A percentile compares a stretch with the other conserved stretches of the same genome.
Evolutionary conservation across 1,140 invertebrate genomes (phyloP).

Genomic region (Dermatophagoides farinae): DNA sequence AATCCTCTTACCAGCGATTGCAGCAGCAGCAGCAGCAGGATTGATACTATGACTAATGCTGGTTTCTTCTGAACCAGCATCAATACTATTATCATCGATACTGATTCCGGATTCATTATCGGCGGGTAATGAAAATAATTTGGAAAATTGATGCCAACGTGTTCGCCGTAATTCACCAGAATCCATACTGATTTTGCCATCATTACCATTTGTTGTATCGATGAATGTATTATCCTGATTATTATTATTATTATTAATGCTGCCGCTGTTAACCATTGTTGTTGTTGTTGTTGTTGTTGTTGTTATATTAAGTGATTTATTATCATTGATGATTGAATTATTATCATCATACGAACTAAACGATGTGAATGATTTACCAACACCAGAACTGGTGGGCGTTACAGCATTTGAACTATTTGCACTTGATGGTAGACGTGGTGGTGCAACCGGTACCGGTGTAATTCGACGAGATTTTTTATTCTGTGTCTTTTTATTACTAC

Average conservation of each 20-base stretch:
- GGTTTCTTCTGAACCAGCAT: neutral
- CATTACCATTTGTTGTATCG: neutral
- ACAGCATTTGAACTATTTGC: constrained; percentile 17
- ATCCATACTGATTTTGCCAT: neutral
- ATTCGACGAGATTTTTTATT: neutral
- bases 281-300: neutral
- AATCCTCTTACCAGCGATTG: neutral
- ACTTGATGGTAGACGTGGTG: constrained; percentile 50
- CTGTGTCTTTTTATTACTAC: neutral
- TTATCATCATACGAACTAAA: neutral
- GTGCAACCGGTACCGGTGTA: constrained; percentile 42
- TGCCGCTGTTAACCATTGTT: neutral
- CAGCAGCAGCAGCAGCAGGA: neutral
- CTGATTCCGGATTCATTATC: neutral
- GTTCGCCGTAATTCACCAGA: neutral
- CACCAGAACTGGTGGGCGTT: constrained; percentile 13
- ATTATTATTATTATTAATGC: neutral
- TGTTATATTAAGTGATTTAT: neutral
- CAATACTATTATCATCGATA: neutral
- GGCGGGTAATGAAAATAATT: neutral
- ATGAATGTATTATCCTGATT: neutral
- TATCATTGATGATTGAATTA: neutral
- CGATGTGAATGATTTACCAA: neutral
- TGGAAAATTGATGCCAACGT: neutral
- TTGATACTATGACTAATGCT: neutral